phyloP scores from a whole-genome alignment of 1,140 invertebrate species.

The Frieseomelitta varia region DNA sequence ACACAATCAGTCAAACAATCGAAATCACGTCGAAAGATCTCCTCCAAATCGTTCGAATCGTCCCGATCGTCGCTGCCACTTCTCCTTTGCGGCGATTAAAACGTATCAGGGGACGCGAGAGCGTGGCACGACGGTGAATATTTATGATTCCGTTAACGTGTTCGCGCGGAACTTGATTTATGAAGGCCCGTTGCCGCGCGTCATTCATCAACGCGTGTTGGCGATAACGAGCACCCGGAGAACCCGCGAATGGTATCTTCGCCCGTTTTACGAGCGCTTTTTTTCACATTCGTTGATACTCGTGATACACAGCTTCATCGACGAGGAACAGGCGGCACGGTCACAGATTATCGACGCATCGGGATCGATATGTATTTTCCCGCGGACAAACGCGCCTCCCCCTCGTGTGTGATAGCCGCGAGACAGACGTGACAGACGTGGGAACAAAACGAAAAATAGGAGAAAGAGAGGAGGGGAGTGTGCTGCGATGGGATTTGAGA shows the following conservation, averaged over 20 bases:
- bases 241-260: slow-evolving; percentile 13
- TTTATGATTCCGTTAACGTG: slow-evolving; percentile 45
- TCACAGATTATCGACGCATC: slow-evolving; percentile 12
- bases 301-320: slow-evolving; percentile 12
- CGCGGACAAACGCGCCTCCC: neutral
- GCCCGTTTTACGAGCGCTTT: neutral
- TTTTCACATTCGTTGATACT: neutral
- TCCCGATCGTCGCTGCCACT: too few species aligned
- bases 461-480: too few species aligned
- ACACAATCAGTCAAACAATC: too few species aligned
- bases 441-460: too few species aligned
- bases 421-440: neutral
- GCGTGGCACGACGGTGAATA: slow-evolving; percentile 20
- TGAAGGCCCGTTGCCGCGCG: slow-evolving; percentile 19
- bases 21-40: too few species aligned
- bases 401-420: neutral
- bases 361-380: slow-evolving; percentile 11
- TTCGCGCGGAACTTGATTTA: slow-evolving; percentile 41
- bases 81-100: slow-evolving; percentile 24
- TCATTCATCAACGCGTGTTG: slow-evolving; percentile 36
- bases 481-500: neutral
- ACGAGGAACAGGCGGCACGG: neutral
- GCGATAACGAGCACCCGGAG: slow-evolving; percentile 21
- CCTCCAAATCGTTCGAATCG: neutral
- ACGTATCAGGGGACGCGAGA: neutral